Conservation (phyloP, 2,113 vertebrate genomes). For the Danio rerio region DNA sequence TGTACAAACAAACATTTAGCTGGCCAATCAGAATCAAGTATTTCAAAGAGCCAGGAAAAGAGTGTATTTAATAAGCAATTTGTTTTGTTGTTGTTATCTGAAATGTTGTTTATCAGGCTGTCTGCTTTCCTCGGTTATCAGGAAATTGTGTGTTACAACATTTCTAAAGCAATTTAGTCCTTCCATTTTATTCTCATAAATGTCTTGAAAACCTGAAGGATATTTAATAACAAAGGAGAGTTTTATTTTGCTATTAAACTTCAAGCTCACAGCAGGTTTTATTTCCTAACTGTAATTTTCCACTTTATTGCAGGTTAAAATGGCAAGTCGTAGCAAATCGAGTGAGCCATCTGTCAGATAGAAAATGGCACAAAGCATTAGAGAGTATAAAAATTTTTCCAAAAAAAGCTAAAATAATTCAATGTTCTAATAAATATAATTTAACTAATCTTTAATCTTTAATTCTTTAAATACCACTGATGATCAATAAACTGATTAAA, state of each 20-base stretch:
- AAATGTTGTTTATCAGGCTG: constrained; percentile 59
- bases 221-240: constrained; percentile 65
- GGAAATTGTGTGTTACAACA: constrained; percentile 69
- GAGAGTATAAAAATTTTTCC: neutral
- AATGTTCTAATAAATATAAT: too few relatives aligned
- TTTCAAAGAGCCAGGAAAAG: neutral
- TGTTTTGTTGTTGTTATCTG: constrained; percentile 18
- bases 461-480: too few relatives aligned
- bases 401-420: too few relatives aligned
- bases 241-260: constrained; percentile 69
- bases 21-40: neutral
- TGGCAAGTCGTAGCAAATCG: constrained; percentile 26
- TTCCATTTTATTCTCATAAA: constrained; percentile 80
- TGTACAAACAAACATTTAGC: neutral
- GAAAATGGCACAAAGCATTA: neutral
- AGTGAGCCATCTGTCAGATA: constrained; percentile 42
- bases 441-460: too few relatives aligned
- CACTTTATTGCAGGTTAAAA: constrained; percentile 39
- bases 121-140: constrained; percentile 50
- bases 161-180: constrained; percentile 73
- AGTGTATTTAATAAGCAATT: neutral
- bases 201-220: constrained; percentile 70
- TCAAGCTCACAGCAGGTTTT: constrained; percentile 62
- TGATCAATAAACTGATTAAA: too few relatives aligned
- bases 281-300: constrained; percentile 38